These are phyloP conservation scores for Aphelenchoides besseyi DNA, from an alignment of 1,140 invertebrate species.

Conservation along the genomic window DNA sequence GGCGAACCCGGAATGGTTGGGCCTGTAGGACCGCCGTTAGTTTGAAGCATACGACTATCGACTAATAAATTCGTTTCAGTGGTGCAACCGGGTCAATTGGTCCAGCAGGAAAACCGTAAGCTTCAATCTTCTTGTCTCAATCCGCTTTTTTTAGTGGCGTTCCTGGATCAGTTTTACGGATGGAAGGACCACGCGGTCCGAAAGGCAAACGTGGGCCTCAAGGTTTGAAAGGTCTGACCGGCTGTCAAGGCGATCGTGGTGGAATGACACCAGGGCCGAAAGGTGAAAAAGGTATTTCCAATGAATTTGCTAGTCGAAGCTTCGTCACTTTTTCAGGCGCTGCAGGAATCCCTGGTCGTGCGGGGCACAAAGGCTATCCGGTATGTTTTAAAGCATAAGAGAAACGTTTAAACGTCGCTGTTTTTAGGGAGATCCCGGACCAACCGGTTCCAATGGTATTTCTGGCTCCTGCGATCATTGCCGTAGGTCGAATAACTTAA, in stretches of 20 bases:
- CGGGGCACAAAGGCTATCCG: no score
- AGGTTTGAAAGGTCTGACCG: slow-evolving; percentile 1
- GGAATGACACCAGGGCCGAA: slow-evolving; percentile 11
- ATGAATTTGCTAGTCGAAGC: no score
- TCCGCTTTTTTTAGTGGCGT: not conserved
- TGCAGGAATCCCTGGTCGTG: no score
- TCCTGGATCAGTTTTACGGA: slow-evolving; percentile 9
- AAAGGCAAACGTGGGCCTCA: slow-evolving; percentile 1
- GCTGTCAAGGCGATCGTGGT: slow-evolving; percentile 18
- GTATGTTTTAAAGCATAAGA: no score
- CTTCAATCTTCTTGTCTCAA: not conserved
- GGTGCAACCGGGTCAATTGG: slow-evolving; percentile 13
- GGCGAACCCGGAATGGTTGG: slow-evolving; percentile 21
- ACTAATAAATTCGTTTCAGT: not conserved
- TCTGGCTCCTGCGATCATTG: no score
- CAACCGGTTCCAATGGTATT: no score
- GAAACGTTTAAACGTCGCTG: no score
- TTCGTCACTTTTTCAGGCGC: no score
- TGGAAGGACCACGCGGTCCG: slow-evolving; percentile 20
- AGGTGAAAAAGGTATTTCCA: slow-evolving; percentile 1
- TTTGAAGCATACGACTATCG: not conserved
- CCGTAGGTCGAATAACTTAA: no score
- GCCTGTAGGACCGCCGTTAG: not conserved
- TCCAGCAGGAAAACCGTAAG: slow-evolving; percentile 3
- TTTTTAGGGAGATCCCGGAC: no score